Evolutionary conservation across 2,888 invertebrate species (phyloP).

Genomic region (Alloscopus bannaensis): DNA sequence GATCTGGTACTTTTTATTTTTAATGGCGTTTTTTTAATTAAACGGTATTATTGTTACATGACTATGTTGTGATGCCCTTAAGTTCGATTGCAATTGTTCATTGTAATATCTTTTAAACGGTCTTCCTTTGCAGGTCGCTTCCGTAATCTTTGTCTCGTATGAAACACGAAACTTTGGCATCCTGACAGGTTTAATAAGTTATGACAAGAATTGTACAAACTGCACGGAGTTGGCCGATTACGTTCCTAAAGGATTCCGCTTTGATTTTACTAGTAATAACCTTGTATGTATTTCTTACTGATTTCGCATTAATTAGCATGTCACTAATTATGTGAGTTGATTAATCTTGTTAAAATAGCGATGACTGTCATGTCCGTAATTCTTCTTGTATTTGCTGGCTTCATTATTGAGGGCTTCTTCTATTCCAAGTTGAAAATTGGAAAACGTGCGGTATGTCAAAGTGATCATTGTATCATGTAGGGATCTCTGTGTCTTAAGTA

Average conservation of each 20-base stretch:
- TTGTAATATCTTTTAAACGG: not conserved
- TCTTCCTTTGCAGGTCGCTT: constrained; percentile 23
- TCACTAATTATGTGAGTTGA: not conserved
- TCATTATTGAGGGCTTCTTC: constrained; percentile 55
- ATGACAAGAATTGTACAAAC: constrained; percentile 28
- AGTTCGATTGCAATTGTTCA: not conserved
- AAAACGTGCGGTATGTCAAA: constrained; percentile 37
- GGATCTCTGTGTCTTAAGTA: not conserved
- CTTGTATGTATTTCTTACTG: too few species aligned
- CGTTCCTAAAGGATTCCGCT: constrained; percentile 18
- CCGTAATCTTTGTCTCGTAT: constrained; percentile 39
- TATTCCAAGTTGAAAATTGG: constrained; percentile 51
- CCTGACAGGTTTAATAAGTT: constrained; percentile 39
- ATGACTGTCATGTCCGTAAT: constrained; percentile 43
- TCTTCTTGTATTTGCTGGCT: constrained; percentile 39
- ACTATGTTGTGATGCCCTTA: not conserved
- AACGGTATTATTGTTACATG: not conserved
- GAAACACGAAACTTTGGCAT: constrained; percentile 52
- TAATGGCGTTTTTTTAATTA: not conserved
- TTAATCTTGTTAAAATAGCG: constrained; percentile 31
- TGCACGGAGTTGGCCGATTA: constrained; percentile 35
- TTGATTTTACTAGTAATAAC: constrained; percentile 55
- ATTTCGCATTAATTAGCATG: too few species aligned
- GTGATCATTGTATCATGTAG: not conserved
- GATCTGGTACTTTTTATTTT: constrained; percentile 35